Base-by-base conservation (phyloP, 2,113 vertebrate genomes). In the Scytalopus superciliaris region DNA sequence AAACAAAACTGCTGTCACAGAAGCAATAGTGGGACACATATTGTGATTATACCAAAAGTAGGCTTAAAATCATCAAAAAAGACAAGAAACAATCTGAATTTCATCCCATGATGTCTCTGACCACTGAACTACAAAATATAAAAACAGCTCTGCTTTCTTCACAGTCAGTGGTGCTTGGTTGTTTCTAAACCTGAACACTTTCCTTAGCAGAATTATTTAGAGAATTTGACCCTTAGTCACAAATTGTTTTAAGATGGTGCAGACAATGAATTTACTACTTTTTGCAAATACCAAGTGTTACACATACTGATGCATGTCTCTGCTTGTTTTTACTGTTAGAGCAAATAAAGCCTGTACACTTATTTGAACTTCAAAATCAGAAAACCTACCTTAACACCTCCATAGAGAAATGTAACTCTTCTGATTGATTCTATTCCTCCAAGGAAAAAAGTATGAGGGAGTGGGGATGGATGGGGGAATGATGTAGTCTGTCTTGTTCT, bases 391-490 rank as follows among this genome's bases (percentile, higher is more conserved):
- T 75, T 64, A 31, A 47, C 10, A 22, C 50, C 37, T 69, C 24
- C 50, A 64, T 3, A 69, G 17, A 80, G 24, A 60, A 90, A 57
- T 8, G 8, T 45, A 14, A 39, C 31, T 72, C 33, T 76, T 85
- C 16, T 53, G 21, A 78, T 74, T 70, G 42, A 37, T 73, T 62
- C 45, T 67, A 1, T 37, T 80, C 15, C 53, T 86, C n/a, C 40
- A 39, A 53, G n/a, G 5, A 62, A 75, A 87, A 81, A 57, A 6
- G 8, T 28, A 25, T 7, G 30, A 10, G 6, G 7, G 7, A 5
- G 2, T 23, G 5, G 2, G 8, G 33, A 13, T 53, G 19, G 14
- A 6, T 12, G 5, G 4, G 4, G 3, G 9, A 14, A 64, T 59
- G 40, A 69, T 24, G 12, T 55, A 45, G n/a, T 40, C 47, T 63